These are phyloP conservation scores for Ferdinandea cuprea DNA, from an alignment of 2,888 invertebrate species.

Conservation along the genomic window DNA sequence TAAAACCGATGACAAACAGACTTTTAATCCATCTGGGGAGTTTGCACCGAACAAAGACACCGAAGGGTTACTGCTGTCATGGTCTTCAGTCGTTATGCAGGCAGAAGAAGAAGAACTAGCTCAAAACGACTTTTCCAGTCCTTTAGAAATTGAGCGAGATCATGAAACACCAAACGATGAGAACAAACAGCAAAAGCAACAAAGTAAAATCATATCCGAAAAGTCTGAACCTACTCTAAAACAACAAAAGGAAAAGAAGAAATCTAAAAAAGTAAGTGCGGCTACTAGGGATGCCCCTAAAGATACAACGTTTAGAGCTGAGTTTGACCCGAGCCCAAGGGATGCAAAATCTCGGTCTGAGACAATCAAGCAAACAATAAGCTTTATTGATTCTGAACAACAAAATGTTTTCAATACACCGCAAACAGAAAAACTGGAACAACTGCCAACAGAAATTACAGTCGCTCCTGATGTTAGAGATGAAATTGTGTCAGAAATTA, in stretches of 20 bases:
- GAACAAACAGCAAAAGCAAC: conserved; percentile 20
- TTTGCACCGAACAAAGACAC: neutral
- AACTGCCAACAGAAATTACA: neutral
- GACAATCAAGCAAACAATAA: conserved; percentile 15
- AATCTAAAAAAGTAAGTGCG: neutral
- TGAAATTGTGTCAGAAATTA: too few species aligned
- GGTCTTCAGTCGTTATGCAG: conserved; percentile 54
- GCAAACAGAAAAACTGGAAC: neutral
- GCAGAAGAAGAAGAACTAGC: conserved; percentile 58
- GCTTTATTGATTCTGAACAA: conserved; percentile 23
- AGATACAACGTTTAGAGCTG: neutral
- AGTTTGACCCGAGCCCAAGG: neutral
- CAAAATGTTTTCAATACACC: neutral
- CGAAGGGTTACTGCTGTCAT: conserved; percentile 24
- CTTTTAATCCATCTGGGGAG: neutral
- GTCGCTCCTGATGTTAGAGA: conserved; percentile 74
- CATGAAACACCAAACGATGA: neutral
- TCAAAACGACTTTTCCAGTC: conserved; percentile 52
- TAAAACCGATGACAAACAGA: neutral
- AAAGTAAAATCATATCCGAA: conserved; percentile 15
- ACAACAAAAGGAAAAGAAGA: conserved; percentile 19
- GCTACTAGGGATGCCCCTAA: neutral
- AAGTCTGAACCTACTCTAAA: neutral
- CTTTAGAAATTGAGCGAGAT: conserved; percentile 20
- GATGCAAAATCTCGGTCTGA: neutral